Base-by-base conservation (phyloP, 2,888 invertebrate species). In the Ptychoptera contaminata region DNA sequence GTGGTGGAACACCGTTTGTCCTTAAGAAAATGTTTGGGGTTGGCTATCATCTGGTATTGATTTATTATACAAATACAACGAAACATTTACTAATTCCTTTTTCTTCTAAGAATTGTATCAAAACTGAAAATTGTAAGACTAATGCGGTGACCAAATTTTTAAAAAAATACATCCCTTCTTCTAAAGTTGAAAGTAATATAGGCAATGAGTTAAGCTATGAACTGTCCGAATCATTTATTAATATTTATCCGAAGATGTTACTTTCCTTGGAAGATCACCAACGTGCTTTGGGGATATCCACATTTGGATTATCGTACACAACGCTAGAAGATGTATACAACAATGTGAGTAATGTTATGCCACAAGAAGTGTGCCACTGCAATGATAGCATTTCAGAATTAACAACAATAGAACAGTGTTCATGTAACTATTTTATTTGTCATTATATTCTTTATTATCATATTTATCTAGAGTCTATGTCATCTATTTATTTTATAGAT, bases 281-380 rank as follows among this genome's bases (percentile, higher is more conserved):
- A 8, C 58, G 64, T 0, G 58, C 60, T 1, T 67, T 88, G 15
- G 75, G 76, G 12, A 74, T 85, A 42, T 74, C 73, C 47, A 83
- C 85, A 56, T 91, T 82, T 59, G 91, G 91, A 5, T 76, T 88
- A 14, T 77, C 84, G 7, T 77, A 87, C 10, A 87, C 90, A 2
- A 85, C 88, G 0, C 70, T 92, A 65, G 90, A 91, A 66, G 91
- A 92, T 65, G 90, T 91, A 0, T 87, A 88, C 57, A 77, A 87
- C 73, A 79, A 77, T 39, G 69, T 74, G n/a, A 75, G 75, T 11
- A 67, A 73, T 1, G 75, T 76, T 45, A 40, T 29, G 30, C 29
- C 10, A 30, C 29, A 29, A 12, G 30, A 29, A 14, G 40, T 30
- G 8, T 8, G 6, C 30, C 6, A 6, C 6, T 8, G 9, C 9